Conservation (phyloP, 2,797 vertebrate species). For the Epinephelus awoara region DNA sequence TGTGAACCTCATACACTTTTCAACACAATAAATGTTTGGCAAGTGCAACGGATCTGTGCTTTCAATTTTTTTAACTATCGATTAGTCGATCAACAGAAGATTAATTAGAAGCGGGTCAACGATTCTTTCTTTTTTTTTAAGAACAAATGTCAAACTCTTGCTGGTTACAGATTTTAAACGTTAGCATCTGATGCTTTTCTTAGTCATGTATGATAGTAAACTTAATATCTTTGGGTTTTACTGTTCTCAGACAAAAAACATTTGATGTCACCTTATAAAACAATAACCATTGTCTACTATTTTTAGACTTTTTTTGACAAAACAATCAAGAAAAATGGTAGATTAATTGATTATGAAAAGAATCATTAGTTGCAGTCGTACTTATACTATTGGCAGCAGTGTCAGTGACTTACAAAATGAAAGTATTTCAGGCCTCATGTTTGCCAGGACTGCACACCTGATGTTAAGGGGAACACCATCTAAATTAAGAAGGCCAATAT, state of each 20-base stretch:
- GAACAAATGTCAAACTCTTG: neutral
- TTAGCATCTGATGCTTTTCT: neutral
- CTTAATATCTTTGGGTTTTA: neutral
- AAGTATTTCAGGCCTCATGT: neutral
- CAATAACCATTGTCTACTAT: neutral
- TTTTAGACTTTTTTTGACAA: neutral
- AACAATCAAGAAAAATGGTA: neutral
- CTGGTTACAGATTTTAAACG: neutral
- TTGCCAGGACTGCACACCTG: neutral
- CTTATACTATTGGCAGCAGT: no score
- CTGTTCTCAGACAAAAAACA: neutral
- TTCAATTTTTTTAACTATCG: neutral
- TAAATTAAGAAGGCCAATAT: no score
- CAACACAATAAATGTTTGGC: conserved; percentile 85
- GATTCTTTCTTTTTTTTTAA: neutral
- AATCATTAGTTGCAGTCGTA: neutral
- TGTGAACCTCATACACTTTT: conserved; percentile 82
- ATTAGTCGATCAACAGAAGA: neutral
- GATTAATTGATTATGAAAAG: neutral
- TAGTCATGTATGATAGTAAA: neutral
- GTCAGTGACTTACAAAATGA: neutral
- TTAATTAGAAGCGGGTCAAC: neutral
- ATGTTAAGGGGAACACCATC: neutral
- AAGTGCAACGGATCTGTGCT: conserved; percentile 66
- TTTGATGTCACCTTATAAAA: neutral